phyloP scores from a whole-genome alignment of 2,113 vertebrate species.

The Oenanthe oenanthe region DNA sequence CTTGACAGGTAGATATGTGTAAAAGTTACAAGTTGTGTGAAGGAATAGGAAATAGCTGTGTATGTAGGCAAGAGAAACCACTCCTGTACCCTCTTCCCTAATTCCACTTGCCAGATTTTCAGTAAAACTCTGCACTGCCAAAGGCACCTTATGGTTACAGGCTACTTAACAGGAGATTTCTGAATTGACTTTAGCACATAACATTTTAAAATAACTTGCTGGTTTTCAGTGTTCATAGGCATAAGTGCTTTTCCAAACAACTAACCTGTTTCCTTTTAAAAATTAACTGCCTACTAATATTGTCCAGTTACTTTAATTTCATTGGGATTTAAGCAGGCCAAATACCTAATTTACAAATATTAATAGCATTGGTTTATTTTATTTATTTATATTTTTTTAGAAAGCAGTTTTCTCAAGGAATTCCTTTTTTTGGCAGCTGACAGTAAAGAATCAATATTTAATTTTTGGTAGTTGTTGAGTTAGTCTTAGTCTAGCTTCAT shows the following conservation, averaged over 20 bases:
- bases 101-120: neutral
- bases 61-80: neutral
- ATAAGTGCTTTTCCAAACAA: neutral
- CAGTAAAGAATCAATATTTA: neutral
- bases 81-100: neutral
- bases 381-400: neutral
- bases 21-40: neutral
- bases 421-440: neutral
- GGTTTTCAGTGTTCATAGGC: neutral
- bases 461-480: neutral
- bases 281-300: neutral
- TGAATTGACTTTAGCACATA: neutral
- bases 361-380: neutral
- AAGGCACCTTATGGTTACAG: neutral
- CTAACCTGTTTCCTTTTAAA: constrained; percentile 7
- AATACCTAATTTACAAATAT: neutral
- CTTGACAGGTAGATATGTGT: neutral
- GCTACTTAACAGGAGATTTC: neutral
- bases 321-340: neutral
- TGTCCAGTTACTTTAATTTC: neutral
- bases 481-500: neutral
- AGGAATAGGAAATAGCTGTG: neutral
- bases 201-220: neutral
- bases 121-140: neutral
- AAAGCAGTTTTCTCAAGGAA: neutral